phyloP scores from a whole-genome alignment of 2,888 invertebrate species.

The Prosopocoilus inquinatus region DNA sequence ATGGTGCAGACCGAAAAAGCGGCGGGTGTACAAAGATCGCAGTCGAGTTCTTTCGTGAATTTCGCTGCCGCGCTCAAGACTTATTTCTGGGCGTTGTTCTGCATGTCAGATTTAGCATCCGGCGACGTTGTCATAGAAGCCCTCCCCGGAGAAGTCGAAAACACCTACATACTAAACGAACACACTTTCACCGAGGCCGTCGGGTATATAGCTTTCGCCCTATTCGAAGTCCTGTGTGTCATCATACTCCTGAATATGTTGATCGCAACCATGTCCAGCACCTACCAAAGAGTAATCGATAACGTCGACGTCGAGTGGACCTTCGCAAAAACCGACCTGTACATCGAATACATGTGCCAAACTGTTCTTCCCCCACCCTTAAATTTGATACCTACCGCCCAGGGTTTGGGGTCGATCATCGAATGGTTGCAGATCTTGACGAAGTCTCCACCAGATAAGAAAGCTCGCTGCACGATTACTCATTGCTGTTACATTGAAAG shows the following conservation, averaged over 20 bases:
- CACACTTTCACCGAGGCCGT: conserved; percentile 65
- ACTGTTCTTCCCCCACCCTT: conserved; percentile 70
- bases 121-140: conserved; percentile 67
- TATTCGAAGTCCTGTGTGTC: conserved; percentile 69
- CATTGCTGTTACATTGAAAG: conserved; percentile 47
- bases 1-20: conserved; percentile 59
- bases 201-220: conserved; percentile 65
- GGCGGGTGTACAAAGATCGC: conserved; percentile 57
- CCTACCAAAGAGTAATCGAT: conserved; percentile 67
- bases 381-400: conserved; percentile 64
- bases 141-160: conserved; percentile 51
- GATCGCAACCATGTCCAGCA: conserved; percentile 78
- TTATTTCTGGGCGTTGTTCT: conserved; percentile 69
- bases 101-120: conserved; percentile 64
- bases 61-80: conserved; percentile 61
- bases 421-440: conserved; percentile 53
- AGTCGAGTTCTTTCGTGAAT: conserved; percentile 59
- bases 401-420: conserved; percentile 51
- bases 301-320: conserved; percentile 75
- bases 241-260: conserved; percentile 75
- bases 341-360: conserved; percentile 70
- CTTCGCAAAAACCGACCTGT: conserved; percentile 71
- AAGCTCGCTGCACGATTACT: conserved; percentile 52
- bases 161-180: conserved; percentile 53
- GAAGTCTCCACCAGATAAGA: conserved; percentile 42